Percentiles rank a stretch among this genome's conserved stretches.
Conservation (phyloP, 1,140 invertebrate genomes). For the Parasteatoda tepidariorum region DNA sequence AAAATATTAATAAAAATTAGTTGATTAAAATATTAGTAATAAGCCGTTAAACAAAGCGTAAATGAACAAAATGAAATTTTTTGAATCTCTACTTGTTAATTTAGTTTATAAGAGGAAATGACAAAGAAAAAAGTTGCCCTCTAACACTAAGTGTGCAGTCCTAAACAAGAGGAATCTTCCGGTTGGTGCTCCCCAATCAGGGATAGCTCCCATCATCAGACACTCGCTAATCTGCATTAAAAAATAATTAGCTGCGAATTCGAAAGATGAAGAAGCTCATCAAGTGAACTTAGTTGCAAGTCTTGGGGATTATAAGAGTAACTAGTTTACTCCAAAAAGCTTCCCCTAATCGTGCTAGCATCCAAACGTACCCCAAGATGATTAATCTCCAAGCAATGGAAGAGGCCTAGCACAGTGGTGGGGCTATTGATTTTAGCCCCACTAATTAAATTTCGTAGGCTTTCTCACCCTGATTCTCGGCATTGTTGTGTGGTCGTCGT, state of each 20-base stretch:
- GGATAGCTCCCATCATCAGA: background rate
- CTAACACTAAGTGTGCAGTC: background rate
- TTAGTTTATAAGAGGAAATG: too few species aligned
- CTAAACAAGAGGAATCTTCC: background rate
- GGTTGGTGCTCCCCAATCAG: background rate
- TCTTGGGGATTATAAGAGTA: constrained; percentile 43
- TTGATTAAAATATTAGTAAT: too few species aligned
- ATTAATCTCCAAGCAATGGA: constrained; percentile 41
- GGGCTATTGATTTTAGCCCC: constrained; percentile 49
- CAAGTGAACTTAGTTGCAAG: constrained; percentile 22
- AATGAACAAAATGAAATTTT: too few species aligned
- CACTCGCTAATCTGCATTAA: constrained; percentile 2
- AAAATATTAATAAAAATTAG: too few species aligned
- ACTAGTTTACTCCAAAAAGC: constrained; percentile 49
- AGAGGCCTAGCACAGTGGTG: background rate
- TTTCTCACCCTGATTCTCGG: constrained; percentile 35
- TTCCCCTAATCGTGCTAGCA: constrained; percentile 39
- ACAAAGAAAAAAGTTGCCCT: background rate
- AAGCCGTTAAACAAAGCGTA: too few species aligned
- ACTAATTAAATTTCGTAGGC: constrained; percentile 54
- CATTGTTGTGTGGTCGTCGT: constrained; percentile 36
- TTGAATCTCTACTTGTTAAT: too few species aligned
- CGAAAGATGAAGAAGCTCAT: constrained; percentile 34
- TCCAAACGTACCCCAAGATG: constrained; percentile 23
- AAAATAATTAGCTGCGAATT: background rate